Evolutionary conservation across 2,888 invertebrate species (phyloP), one percentile per base, ranked within the genome.

Genomic region (Callosobruchus maculatus): DNA sequence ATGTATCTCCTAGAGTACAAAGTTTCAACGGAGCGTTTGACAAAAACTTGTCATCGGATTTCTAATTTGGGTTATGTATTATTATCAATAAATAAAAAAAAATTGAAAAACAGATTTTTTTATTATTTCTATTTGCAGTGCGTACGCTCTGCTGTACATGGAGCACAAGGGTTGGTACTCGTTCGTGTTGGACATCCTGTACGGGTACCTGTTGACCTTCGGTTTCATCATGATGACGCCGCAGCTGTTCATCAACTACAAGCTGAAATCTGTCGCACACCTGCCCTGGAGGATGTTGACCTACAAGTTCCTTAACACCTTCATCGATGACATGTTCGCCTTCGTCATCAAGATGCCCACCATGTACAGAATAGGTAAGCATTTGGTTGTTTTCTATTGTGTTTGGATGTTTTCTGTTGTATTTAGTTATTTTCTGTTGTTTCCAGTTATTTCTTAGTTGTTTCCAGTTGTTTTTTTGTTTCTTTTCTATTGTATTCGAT

Each of bases 141-240:
- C 97, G 68, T 99, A 99, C 87, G 98, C 99, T 0, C 88, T 99
- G 69, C 88, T 98, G 74, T 99, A 99, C 87, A 91, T 95, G 80
- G 99, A 99, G 86, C 99, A 99, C 88, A 97, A 96, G 86, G 98
- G 99, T 80, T 99, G 99, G 99, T 99, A 99, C 87, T 99, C 98
- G 18, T 99, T 97, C 89, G 91, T 98, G 67, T 91, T 99, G 31
- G 95, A 94, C 85, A 96, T 99, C 95, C 91, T 99, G 76, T 99
- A 99, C 88, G 99, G 99, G 73, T 99, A 98, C 88, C 90, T 99
- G 74, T 89, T 99, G 75, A 99, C 98, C 0, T 99, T 99, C 87
- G 98, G 99, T 76, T 99, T 99, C 86, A 99, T 99, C 74, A 97
- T 99, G 96, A 99, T 99, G 99, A 99, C 99, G n/a, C 99, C 99